Conservation (phyloP, 2,113 vertebrate species). For the Albula glossodonta region DNA sequence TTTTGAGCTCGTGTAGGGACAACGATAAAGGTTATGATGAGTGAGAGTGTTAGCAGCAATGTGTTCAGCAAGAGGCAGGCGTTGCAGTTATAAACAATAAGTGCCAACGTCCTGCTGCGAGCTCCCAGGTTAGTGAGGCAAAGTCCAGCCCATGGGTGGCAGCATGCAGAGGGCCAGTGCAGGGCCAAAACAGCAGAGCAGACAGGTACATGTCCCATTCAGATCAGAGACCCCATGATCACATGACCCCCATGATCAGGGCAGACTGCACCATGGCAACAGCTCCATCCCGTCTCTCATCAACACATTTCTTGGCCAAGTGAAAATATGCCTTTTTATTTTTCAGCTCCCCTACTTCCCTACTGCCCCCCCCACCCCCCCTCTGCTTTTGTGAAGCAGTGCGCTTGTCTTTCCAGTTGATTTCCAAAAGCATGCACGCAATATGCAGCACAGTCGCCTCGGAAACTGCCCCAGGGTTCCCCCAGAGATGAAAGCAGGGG, state of each 20-base stretch:
- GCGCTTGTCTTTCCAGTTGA: conserved; percentile 43
- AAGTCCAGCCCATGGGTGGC: conserved; percentile 9
- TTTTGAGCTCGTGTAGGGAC: neutral
- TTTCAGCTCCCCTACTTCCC: conserved; percentile 7
- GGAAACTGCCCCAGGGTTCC: neutral
- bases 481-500: neutral
- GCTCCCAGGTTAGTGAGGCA: conserved; percentile 1
- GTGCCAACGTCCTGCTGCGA: neutral
- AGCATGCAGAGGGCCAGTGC: conserved; percentile 6
- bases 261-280: neutral
- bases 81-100: conserved; percentile 10
- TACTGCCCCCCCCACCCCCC: neutral
- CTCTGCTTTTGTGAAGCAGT: conserved; percentile 18
- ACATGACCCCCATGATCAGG: neutral
- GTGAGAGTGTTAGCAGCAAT: conserved; percentile 23
- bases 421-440: conserved; percentile 38
- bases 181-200: too few species aligned
- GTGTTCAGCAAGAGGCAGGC: neutral
- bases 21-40: conserved; percentile 14
- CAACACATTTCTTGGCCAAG: neutral
- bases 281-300: neutral
- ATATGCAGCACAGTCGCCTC: conserved; percentile 25
- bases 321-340: neutral
- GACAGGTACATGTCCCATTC: too few species aligned
- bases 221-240: neutral